phyloP scores from a whole-genome alignment of 2,113 vertebrate genomes.

The Cygnus buccinator region DNA sequence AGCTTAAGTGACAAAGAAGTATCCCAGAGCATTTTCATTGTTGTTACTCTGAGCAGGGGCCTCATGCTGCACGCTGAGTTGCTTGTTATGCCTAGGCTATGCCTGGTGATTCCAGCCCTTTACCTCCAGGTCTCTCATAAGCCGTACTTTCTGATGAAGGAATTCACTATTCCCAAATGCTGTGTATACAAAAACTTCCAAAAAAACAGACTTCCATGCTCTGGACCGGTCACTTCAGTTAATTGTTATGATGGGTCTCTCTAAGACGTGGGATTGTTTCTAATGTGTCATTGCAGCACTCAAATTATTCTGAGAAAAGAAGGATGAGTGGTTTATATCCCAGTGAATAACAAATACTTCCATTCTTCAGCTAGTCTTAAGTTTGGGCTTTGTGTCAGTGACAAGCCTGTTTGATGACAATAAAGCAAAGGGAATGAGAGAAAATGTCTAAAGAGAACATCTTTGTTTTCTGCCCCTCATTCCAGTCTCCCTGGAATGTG shows the following conservation, averaged over 20 bases:
- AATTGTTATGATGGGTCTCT: conserved; percentile 8
- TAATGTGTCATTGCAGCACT: not conserved
- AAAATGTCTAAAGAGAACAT: not conserved
- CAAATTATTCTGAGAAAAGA: not conserved
- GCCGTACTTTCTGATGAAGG: not conserved
- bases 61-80: fast-evolving
- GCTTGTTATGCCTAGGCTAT: fast-evolving
- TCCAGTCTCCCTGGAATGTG: conserved; percentile 10
- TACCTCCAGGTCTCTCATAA: not conserved
- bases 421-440: not conserved
- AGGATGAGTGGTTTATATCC: not conserved
- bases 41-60: not conserved
- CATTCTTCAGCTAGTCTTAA: not conserved
- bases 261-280: not conserved
- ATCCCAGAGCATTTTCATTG: not conserved
- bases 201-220: not conserved
- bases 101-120: not conserved
- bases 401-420: not conserved
- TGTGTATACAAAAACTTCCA: not conserved
- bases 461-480: conserved; percentile 9
- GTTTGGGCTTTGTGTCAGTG: conserved; percentile 21
- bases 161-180: not conserved
- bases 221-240: not conserved
- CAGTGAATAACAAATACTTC: not conserved
- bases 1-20: not conserved